Percentiles rank a stretch among this genome's conserved stretches.
Conservation (phyloP, 2,888 invertebrate species). For the Drosophila mettleri region DNA sequence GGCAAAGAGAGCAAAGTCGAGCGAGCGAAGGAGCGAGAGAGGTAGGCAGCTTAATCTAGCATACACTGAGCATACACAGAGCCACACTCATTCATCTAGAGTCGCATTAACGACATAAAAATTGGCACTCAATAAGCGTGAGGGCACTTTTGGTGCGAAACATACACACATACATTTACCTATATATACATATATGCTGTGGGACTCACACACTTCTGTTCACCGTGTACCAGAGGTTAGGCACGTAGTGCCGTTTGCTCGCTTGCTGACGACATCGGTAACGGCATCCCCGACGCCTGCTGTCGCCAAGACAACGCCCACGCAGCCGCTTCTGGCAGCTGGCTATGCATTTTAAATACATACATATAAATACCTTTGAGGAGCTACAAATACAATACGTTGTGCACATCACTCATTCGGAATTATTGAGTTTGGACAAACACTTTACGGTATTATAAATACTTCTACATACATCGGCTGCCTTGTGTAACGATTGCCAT, state of each 20-base stretch:
- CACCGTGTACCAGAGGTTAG: constrained; percentile 10
- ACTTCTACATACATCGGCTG: not conserved
- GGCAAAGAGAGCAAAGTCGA: constrained; percentile 13
- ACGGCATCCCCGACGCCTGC: constrained; percentile 7
- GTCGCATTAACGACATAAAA: constrained; percentile 68
- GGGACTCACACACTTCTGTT: constrained; percentile 1
- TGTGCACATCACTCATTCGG: not conserved
- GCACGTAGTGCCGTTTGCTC: constrained; percentile 41
- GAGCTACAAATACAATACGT: constrained; percentile 6
- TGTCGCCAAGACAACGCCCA: constrained; percentile 26
- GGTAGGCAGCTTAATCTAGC: constrained; percentile 48
- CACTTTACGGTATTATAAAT: constrained; percentile 7
- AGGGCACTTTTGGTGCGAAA: constrained; percentile 56
- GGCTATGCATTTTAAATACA: constrained; percentile 60
- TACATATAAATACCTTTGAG: constrained; percentile 35
- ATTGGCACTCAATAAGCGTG: constrained; percentile 76
- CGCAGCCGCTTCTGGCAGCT: constrained; percentile 28
- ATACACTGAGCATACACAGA: constrained; percentile 5
- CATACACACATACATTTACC: no score
- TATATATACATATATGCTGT: no score
- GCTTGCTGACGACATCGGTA: constrained; percentile 39
- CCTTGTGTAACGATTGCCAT: not conserved
- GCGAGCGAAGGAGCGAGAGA: not conserved
- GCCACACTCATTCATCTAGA: constrained; percentile 14
- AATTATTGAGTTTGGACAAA: constrained; percentile 18